Percentiles rank a stretch among this genome's conserved stretches.
These are phyloP conservation scores for Hermaeophaga mercurialis DNA, from an alignment of 2,888 invertebrate genomes.

Conservation along the genomic window DNA sequence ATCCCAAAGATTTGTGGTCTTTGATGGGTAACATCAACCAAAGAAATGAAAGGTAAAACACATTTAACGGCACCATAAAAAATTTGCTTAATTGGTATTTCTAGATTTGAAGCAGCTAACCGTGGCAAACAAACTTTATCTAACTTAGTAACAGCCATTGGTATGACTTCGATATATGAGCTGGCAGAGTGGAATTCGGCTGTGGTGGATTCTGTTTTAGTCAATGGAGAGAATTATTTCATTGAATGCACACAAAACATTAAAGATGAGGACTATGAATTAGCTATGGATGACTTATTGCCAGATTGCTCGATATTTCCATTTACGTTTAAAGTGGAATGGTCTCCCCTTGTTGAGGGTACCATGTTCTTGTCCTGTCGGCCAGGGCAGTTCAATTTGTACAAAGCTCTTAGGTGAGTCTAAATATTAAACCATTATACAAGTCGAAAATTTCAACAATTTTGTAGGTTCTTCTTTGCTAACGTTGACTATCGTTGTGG, in stretches of 20 bases:
- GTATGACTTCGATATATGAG: slow-evolving; percentile 65
- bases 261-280: slow-evolving; percentile 62
- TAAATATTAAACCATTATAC: no score
- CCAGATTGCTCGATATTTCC: slow-evolving; percentile 63
- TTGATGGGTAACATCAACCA: slow-evolving; percentile 72
- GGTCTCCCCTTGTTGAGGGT: slow-evolving; percentile 65
- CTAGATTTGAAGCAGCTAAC: slow-evolving; percentile 58
- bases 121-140: slow-evolving; percentile 68
- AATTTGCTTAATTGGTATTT: neutral
- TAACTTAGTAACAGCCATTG: slow-evolving; percentile 60
- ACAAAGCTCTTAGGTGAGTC: slow-evolving; percentile 64
- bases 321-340: slow-evolving; percentile 63
- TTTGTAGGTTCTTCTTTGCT: slow-evolving; percentile 61
- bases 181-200: slow-evolving; percentile 68
- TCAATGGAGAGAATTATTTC: slow-evolving; percentile 65
- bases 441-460: no score
- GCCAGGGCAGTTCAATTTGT: slow-evolving; percentile 66
- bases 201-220: slow-evolving; percentile 67
- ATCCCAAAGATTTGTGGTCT: slow-evolving; percentile 69
- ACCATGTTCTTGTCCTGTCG: slow-evolving; percentile 65
- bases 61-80: neutral
- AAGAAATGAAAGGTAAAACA: slow-evolving; percentile 56
- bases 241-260: slow-evolving; percentile 59
- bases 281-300: slow-evolving; percentile 64
- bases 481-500: slow-evolving; percentile 61